Conservation (phyloP, 2,113 vertebrate species). For the Dunckerocampus dactyliophorus region DNA sequence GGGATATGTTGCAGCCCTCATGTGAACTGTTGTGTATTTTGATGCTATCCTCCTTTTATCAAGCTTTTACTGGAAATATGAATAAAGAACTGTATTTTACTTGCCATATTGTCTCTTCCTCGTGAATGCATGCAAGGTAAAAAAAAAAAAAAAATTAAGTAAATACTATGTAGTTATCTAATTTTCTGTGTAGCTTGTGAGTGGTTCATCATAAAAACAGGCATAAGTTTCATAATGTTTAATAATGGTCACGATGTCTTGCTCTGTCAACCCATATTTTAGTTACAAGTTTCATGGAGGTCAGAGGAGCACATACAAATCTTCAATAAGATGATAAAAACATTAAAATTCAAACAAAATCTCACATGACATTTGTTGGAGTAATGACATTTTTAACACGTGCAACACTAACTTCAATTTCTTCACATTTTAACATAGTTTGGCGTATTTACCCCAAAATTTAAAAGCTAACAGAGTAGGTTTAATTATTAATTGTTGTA, state of each 20-base stretch:
- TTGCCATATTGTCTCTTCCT: not conserved
- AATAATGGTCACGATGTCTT: not conserved
- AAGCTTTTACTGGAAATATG: constrained; percentile 7
- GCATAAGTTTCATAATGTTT: not conserved
- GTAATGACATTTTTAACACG: too few relatives aligned
- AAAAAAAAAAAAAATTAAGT: not conserved
- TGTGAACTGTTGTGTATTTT: not conserved
- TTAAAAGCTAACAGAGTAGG: too few relatives aligned
- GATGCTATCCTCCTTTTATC: not conserved
- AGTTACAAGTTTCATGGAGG: not conserved
- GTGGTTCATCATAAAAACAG: too few relatives aligned
- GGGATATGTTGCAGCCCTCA: too few relatives aligned
- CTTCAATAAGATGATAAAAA: not conserved
- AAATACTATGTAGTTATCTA: not conserved
- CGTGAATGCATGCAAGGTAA: too few relatives aligned
- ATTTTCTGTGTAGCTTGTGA: too few relatives aligned
- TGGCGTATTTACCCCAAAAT: too few relatives aligned
- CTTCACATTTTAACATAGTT: too few relatives aligned
- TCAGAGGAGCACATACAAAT: not conserved
- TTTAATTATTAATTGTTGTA: too few relatives aligned
- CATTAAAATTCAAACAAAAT: not conserved
- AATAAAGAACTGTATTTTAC: constrained; percentile 4
- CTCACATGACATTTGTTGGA: too few relatives aligned
- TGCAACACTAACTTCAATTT: too few relatives aligned
- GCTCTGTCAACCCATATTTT: not conserved